phyloP scores from a whole-genome alignment of 2,888 invertebrate species.

The Nowickia ferox region DNA sequence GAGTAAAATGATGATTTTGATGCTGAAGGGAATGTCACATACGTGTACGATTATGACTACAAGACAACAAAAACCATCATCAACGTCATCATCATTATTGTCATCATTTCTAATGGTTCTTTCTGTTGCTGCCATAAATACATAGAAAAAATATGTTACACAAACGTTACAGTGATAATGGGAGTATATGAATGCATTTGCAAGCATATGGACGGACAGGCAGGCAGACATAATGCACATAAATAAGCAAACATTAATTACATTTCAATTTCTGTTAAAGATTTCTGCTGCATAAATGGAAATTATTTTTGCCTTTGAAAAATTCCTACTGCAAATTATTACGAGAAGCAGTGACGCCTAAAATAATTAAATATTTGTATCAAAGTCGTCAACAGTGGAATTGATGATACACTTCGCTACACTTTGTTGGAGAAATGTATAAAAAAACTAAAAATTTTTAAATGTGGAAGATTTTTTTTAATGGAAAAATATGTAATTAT shows the following conservation, averaged over 20 bases:
- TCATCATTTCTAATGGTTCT: constrained; percentile 29
- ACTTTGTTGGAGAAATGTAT: background rate
- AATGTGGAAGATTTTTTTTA: too few species aligned
- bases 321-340: constrained; percentile 48
- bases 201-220: background rate
- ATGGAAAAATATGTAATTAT: too few species aligned
- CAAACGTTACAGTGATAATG: constrained; percentile 39
- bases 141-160: constrained; percentile 22
- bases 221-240: constrained; percentile 1
- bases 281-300: constrained; percentile 42
- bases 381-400: background rate
- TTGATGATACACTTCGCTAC: background rate
- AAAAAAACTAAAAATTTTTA: too few species aligned
- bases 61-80: constrained; percentile 36
- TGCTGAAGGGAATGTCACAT: constrained; percentile 46
- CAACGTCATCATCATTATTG: background rate
- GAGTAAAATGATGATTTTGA: constrained; percentile 11
- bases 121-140: constrained; percentile 49
- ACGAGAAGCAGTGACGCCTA: constrained; percentile 11
- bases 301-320: constrained; percentile 26
- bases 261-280: constrained; percentile 58
- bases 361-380: constrained; percentile 23
- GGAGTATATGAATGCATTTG: constrained; percentile 9
- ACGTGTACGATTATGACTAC: constrained; percentile 52
- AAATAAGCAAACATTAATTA: constrained; percentile 59